Conservation (phyloP, 2,888 invertebrate species). For the Acanthosepion esculentum region DNA sequence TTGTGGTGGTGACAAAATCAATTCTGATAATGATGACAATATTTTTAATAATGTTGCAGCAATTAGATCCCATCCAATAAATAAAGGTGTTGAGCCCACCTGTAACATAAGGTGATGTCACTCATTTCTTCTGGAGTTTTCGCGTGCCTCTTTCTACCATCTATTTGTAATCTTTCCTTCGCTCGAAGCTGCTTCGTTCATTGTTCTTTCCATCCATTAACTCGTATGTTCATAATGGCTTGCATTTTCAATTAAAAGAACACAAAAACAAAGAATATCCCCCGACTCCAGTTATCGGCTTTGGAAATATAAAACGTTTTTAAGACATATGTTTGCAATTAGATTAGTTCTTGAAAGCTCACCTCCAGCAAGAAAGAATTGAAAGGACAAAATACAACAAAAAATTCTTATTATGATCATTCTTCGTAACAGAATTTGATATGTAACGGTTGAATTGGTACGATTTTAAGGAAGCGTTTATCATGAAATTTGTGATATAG, state of each 20-base stretch:
- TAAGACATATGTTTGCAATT: conserved; percentile 8
- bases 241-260: neutral
- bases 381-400: neutral
- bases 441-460: neutral
- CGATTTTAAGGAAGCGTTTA: neutral
- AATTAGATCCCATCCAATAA: neutral
- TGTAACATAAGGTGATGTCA: neutral
- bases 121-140: neutral
- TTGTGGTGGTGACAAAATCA: neutral
- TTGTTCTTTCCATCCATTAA: conserved; percentile 7
- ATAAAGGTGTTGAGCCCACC: neutral
- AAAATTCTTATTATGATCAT: neutral
- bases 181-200: neutral
- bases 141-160: neutral
- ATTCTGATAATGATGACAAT: neutral
- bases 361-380: neutral
- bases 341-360: conserved; percentile 33
- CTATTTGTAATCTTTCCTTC: neutral
- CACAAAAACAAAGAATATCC: neutral
- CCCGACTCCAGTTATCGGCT: neutral
- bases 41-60: neutral
- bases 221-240: neutral
- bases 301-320: conserved; percentile 11
- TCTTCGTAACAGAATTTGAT: neutral
- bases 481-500: neutral